Evolutionary conservation across 2,888 invertebrate genomes (phyloP).

Genomic region (Halictus quadricinctus): DNA sequence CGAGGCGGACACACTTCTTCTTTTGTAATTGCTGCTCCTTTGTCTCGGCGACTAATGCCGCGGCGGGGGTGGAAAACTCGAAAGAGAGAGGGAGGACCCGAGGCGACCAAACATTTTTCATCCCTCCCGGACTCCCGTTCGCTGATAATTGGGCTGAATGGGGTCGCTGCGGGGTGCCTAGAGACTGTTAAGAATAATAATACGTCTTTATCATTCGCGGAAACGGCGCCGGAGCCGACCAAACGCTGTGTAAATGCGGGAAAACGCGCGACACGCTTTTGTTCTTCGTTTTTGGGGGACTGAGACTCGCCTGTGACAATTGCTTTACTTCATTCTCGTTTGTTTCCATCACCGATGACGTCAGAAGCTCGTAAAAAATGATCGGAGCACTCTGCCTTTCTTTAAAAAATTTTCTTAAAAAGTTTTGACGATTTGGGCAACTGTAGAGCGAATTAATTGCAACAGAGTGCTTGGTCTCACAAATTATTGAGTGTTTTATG

Average conservation of each 20-base stretch:
- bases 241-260: slow-evolving; percentile 1
- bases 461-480: too few species aligned
- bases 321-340: neutral
- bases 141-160: slow-evolving; percentile 41
- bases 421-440: neutral
- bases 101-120: slow-evolving; percentile 62
- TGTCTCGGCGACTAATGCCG: slow-evolving; percentile 61
- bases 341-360: neutral
- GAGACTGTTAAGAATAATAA: slow-evolving; percentile 7
- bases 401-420: neutral
- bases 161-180: neutral
- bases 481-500: too few species aligned
- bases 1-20: slow-evolving; percentile 67
- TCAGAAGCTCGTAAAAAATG: neutral
- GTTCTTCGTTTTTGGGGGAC: neutral
- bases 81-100: neutral
- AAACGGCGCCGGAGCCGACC: neutral
- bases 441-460: too few species aligned
- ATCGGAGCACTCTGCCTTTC: neutral
- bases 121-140: slow-evolving; percentile 23
- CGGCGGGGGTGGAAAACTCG: slow-evolving; percentile 33
- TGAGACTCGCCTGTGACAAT: neutral
- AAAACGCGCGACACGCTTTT: neutral
- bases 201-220: neutral
- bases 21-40: slow-evolving; percentile 69